Evolutionary conservation across 1,140 invertebrate genomes (phyloP).

Genomic region (Leptonema lineaticorne): DNA sequence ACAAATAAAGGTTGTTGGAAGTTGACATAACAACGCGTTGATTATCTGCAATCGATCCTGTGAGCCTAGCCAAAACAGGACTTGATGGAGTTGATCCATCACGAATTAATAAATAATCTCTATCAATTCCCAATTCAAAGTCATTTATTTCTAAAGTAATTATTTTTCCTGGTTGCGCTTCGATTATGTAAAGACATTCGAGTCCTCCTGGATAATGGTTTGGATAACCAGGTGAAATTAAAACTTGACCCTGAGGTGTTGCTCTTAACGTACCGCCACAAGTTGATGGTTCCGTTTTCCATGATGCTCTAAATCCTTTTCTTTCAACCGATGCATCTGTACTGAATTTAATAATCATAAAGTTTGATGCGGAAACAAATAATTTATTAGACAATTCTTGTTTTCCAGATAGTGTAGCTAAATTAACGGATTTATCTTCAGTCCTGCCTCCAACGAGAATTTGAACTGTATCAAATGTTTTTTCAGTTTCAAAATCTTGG

Average conservation of each 20-base stretch:
- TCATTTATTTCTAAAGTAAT: slow-evolving; percentile 89
- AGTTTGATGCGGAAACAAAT: slow-evolving; percentile 93
- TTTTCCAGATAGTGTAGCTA: slow-evolving; percentile 89
- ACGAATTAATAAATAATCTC: slow-evolving; percentile 86
- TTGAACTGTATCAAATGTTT: slow-evolving; percentile 93
- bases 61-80: slow-evolving; percentile 77
- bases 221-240: slow-evolving; percentile 89
- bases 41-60: slow-evolving; percentile 75
- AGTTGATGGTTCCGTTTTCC: slow-evolving; percentile 89
- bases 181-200: slow-evolving; percentile 90
- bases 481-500: slow-evolving; percentile 96
- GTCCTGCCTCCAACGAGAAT: slow-evolving; percentile 92
- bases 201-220: slow-evolving; percentile 89
- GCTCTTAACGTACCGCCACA: slow-evolving; percentile 84
- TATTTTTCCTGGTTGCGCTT: slow-evolving; percentile 83
- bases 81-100: slow-evolving; percentile 87
- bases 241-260: slow-evolving; percentile 76
- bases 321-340: slow-evolving; percentile 91
- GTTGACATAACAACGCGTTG: slow-evolving; percentile 88
- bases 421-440: slow-evolving; percentile 88
- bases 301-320: slow-evolving; percentile 90
- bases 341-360: slow-evolving; percentile 97
- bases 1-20: slow-evolving; percentile 84
- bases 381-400: slow-evolving; percentile 78
- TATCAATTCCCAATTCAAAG: slow-evolving; percentile 80